Base-by-base conservation (phyloP, 2,888 invertebrate species). In the Athalia cordata region DNA sequence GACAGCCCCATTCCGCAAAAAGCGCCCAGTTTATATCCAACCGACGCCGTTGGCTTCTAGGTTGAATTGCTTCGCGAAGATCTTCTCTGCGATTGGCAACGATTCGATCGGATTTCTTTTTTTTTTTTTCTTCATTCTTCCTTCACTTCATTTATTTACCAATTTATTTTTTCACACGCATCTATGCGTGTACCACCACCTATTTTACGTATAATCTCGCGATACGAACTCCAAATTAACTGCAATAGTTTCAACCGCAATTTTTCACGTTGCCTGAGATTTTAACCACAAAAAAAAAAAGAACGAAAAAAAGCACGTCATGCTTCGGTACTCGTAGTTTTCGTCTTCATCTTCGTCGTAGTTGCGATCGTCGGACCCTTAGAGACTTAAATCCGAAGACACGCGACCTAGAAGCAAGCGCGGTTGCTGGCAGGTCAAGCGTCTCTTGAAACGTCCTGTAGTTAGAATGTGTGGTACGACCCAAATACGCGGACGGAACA, bases 401-500 rank as follows among this genome's bases (percentile, higher is more conserved):
- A 75, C 64, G 62, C 62, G 75, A 75, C 75, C 75, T 62, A 75
- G 75, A 75, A 75, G 61, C 29, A 29, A 29, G 29, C 62, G 62
- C n/a, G n/a, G n/a, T 75, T 50, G 75, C 75, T 75, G 75, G 75
- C 75, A 75, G 75, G 75, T 75, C 75, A 64, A 64, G 50, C 75
- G 75, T 61, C 75, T 61, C 75, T 61, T 75, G 75, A 75, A 75
- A 75, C 59, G 75, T 52, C 75, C 75, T 75, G 75, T 75, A 75
- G 62, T 75, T 52, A 52, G 79, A 78, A 72, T 57, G 78, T 29
- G 29, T 78, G 55, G 78, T 81, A 84, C 85, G 85, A 85, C 85
- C 85, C 83, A 85, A 86, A 85, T 85, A 84, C 83, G 84, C 85
- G 86, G 83, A 82, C 47, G 15, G 66, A 52, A 78, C 78, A 81